Conservation (phyloP, 2,113 vertebrate genomes). For the Chionis minor region DNA sequence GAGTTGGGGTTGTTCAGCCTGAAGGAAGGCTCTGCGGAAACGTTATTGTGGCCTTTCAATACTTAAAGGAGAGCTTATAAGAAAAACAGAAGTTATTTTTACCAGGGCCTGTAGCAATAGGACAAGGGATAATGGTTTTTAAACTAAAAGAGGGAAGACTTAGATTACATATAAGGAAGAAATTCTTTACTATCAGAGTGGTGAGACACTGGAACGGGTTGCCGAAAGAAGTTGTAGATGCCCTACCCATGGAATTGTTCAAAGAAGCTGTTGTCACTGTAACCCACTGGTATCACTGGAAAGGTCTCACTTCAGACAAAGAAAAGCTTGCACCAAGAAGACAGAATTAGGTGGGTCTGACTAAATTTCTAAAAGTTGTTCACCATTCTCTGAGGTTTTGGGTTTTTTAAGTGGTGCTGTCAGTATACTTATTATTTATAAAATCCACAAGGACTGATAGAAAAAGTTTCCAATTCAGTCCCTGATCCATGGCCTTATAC, state of each 20-base stretch:
- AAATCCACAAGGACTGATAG: not conserved
- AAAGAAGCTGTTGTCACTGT: not conserved
- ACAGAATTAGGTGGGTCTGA: not conserved
- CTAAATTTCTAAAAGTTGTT: not conserved
- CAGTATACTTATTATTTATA: not conserved
- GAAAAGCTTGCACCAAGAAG: not conserved
- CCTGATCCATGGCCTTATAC: not conserved
- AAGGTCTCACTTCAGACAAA: not conserved
- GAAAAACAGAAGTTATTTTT: not conserved
- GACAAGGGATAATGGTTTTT: not conserved
- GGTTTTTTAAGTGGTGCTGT: not conserved
- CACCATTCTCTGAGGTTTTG: not conserved
- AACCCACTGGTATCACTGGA: not conserved
- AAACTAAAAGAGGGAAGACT: not conserved
- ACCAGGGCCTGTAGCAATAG: not conserved
- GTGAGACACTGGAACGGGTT: not conserved
- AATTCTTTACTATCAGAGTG: not conserved
- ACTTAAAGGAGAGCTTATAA: not conserved
- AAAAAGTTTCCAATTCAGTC: not conserved
- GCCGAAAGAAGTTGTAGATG: not conserved
- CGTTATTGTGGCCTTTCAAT: not conserved
- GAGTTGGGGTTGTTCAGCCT: not conserved
- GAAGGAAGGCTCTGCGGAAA: not conserved
- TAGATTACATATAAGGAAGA: not conserved
- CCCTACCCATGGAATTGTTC: not conserved